Evolutionary conservation across 1,140 invertebrate species (phyloP), one percentile per base, ranked within the genome.

Genomic region (Cecropterus lyciades): DNA sequence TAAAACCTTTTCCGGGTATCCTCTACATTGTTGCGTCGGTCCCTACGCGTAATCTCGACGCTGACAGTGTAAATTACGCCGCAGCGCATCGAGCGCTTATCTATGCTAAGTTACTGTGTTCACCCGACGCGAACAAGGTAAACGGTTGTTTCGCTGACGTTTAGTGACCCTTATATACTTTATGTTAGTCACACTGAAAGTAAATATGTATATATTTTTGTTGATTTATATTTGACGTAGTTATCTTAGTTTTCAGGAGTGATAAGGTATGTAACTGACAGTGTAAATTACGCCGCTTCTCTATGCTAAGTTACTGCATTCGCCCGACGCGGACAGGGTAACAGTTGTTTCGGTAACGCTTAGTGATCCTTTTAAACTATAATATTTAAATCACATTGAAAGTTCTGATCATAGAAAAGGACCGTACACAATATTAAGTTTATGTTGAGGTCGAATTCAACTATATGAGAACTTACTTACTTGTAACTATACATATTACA

Each of bases 251-350:
- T n/a, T n/a, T n/a, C n/a, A n/a, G n/a, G n/a, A n/a, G n/a, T n/a
- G n/a, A n/a, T n/a, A n/a, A n/a, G n/a, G n/a, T n/a, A n/a, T n/a
- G n/a, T n/a, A n/a, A n/a, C 43, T 65, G 77, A 45, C 63, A 64
- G 45, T 57, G 80, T 85, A 83, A 85, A 83, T 85, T 72, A 65
- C 66, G 67, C 70, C 75, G 77, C 82, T 85, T 87, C 85, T 87
- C 83, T 87, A 79, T 78, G 80, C 72, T 80, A 85, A 84, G 79
- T 80, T 81, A 84, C 75, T 79, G 73, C 77, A 75, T 76, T 82
- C 67, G 14, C 24, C 48, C 65, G 63, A 49, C 74, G 65, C 56
- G 70, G 64, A 72, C 70, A 75, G 75, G 72, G 72, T 70, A 75
- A 74, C 27, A 7, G 27, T 11, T 37, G 33, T 37, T 37, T 37